These are phyloP conservation scores for Eurystomus gularis DNA, from an alignment of 2,113 vertebrate species.

Conservation along the genomic window DNA sequence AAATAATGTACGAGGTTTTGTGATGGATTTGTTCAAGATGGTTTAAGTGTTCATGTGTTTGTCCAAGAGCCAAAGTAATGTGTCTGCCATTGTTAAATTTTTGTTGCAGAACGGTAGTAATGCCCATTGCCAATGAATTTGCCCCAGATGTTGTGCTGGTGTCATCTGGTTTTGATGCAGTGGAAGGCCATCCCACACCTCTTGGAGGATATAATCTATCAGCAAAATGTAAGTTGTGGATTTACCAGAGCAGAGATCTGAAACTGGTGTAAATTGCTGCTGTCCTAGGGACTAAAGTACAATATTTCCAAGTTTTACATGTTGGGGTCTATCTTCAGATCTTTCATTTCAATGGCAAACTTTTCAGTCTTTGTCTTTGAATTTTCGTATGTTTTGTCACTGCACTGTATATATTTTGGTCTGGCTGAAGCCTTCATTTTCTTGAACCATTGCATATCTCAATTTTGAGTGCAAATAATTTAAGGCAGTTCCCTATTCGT, in stretches of 20 bases:
- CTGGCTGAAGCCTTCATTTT: background rate
- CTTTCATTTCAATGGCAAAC: background rate
- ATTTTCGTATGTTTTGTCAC: background rate
- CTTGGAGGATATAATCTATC: constrained; percentile 93
- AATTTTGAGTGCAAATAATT: background rate
- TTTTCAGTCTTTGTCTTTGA: background rate
- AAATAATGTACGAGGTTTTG: background rate
- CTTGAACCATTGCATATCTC: background rate
- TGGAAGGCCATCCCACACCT: constrained; percentile 91
- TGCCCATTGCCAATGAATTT: constrained; percentile 95
- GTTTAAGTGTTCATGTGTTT: background rate
- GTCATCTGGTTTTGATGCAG: constrained; percentile 92
- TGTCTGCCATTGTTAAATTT: background rate
- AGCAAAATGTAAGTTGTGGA: constrained; percentile 87
- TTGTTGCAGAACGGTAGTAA: constrained; percentile 87
- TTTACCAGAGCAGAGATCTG: background rate
- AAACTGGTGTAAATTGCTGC: background rate
- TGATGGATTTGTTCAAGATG: background rate
- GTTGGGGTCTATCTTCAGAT: background rate
- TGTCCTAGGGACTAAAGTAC: background rate
- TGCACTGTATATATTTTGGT: background rate
- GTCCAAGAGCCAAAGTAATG: background rate
- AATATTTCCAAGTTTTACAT: background rate
- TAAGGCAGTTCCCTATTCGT: background rate
- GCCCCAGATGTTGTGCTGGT: constrained; percentile 93